Conservation (phyloP, 2,797 vertebrate species). For the Bradypodion pumilum region DNA sequence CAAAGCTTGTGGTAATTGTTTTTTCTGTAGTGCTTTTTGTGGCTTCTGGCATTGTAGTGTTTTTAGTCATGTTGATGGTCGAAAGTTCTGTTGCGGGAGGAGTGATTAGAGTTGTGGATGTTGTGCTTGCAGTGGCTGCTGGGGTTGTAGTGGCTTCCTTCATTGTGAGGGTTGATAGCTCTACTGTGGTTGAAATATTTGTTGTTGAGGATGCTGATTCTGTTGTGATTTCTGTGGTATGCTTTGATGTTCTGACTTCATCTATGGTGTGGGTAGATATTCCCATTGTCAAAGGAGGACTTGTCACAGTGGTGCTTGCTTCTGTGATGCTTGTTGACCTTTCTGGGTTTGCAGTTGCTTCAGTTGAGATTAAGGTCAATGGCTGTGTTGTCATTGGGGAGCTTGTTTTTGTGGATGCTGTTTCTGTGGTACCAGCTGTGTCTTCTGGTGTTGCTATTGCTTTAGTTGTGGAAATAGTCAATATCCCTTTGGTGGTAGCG, state of each 20-base stretch:
- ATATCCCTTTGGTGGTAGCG: fast-evolving
- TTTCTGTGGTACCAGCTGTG: neutral
- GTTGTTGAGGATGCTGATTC: no score
- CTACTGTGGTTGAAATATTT: no score
- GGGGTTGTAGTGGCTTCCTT: neutral
- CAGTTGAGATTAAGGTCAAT: fast-evolving
- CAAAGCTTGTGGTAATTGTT: neutral
- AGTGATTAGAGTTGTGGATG: neutral
- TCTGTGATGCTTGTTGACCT: no score
- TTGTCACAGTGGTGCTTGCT: no score
- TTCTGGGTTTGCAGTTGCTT: fast-evolving
- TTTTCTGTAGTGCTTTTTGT: fast-evolving
- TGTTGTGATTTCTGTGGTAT: no score
- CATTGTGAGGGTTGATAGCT: neutral
- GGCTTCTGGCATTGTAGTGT: neutral
- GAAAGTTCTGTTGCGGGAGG: neutral
- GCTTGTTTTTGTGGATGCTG: no score
- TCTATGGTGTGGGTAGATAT: neutral
- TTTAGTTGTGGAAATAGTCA: neutral
- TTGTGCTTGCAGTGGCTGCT: no score
- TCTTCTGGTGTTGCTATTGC: neutral
- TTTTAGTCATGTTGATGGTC: neutral
- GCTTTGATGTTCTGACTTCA: neutral
- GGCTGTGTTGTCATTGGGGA: neutral
- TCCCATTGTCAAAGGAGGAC: fast-evolving